These are phyloP conservation scores for Empis stercorea DNA, from an alignment of 2,888 invertebrate species.

Conservation along the genomic window DNA sequence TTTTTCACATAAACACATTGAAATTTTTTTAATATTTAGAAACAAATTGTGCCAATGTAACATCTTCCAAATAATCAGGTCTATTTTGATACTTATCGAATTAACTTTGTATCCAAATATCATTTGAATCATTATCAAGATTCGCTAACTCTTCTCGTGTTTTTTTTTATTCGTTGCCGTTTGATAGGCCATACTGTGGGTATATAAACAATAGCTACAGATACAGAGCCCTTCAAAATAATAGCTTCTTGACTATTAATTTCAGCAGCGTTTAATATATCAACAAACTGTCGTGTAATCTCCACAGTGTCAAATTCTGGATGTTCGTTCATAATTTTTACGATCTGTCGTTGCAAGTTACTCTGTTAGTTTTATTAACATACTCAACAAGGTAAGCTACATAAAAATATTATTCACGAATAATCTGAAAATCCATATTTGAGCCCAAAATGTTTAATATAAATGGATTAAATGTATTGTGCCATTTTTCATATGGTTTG, in stretches of 20 bases:
- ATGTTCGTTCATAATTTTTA: too few relatives aligned
- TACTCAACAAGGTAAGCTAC: background rate
- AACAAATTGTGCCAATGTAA: constrained; percentile 24
- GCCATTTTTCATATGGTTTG: background rate
- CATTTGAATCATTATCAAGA: constrained; percentile 16
- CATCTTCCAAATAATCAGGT: constrained; percentile 18
- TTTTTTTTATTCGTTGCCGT: constrained; percentile 24
- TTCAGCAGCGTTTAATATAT: constrained; percentile 24
- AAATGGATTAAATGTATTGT: constrained; percentile 4
- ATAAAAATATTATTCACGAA: constrained; percentile 1
- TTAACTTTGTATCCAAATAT: constrained; percentile 26
- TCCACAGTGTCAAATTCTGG: too few relatives aligned
- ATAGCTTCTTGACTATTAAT: constrained; percentile 29
- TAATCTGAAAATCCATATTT: constrained; percentile 4
- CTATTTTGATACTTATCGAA: constrained; percentile 25
- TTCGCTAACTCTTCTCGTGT: constrained; percentile 23
- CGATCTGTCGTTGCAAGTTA: too few relatives aligned
- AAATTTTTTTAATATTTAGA: constrained; percentile 16
- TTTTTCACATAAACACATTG: constrained; percentile 9
- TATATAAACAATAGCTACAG: constrained; percentile 23
- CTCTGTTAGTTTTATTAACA: background rate
- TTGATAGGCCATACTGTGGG: constrained; percentile 30
- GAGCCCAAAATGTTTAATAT: background rate
- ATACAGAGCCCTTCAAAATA: constrained; percentile 31
- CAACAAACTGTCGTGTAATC: constrained; percentile 17